Conservation (phyloP, 1,140 invertebrate genomes). For the Andrena cerasifolii region DNA sequence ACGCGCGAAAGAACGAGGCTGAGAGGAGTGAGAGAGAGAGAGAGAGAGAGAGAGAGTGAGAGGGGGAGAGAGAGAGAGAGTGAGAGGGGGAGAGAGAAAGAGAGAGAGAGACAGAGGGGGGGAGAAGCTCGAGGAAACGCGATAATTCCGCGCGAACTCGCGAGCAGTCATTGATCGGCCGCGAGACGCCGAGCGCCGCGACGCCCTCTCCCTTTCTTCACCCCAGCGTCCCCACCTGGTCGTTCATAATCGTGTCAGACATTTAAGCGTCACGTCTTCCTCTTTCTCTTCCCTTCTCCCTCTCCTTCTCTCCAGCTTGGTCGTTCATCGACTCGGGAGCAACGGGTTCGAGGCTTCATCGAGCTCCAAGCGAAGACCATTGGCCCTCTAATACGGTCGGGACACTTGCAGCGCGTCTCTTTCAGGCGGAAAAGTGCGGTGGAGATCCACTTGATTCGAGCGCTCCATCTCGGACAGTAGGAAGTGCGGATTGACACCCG, state of each 20-base stretch:
- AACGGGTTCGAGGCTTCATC: constrained; percentile 4
- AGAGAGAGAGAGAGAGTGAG: constrained; percentile 13
- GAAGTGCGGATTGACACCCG: no score
- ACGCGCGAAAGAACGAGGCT: background rate
- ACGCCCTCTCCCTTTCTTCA: constrained; percentile 62
- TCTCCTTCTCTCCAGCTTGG: background rate
- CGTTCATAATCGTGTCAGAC: constrained; percentile 61
- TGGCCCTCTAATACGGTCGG: no score
- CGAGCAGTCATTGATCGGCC: constrained; percentile 72
- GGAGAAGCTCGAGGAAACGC: constrained; percentile 13
- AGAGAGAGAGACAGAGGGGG: constrained; percentile 11
- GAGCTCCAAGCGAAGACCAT: no score
- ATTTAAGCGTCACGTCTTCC: constrained; percentile 68
- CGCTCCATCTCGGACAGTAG: no score
- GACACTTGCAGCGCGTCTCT: no score
- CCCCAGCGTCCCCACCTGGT: constrained; percentile 59
- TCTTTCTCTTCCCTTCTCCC: constrained; percentile 22
- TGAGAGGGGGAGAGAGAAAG: background rate
- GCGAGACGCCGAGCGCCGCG: constrained; percentile 70
- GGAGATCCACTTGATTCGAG: no score
- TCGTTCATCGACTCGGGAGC: constrained; percentile 42
- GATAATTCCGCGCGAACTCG: constrained; percentile 62
- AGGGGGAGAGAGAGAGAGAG: constrained; percentile 5
- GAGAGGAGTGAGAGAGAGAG: background rate
- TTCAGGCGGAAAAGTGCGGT: background rate